Evolutionary conservation across 1,140 invertebrate genomes (phyloP).

Genomic region (Frieseomelitta varia): DNA sequence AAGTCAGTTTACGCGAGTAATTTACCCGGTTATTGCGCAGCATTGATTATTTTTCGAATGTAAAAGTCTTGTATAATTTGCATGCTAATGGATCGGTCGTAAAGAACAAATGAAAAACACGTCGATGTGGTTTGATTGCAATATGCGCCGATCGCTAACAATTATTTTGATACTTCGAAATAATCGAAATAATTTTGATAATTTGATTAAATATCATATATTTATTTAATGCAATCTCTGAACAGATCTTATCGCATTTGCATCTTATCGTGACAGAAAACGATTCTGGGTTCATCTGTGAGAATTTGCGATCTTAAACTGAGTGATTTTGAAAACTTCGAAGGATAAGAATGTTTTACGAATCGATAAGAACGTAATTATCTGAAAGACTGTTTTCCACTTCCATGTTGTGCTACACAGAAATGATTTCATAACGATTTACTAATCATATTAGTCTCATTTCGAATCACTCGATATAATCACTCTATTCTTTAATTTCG

Average conservation of each 20-base stretch:
- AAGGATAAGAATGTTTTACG: too few relatives aligned
- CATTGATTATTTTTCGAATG: constrained; percentile 12
- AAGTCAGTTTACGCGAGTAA: neutral
- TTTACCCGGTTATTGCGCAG: neutral
- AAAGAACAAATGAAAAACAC: neutral
- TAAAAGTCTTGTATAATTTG: neutral
- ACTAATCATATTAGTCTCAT: too few relatives aligned
- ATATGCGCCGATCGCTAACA: neutral
- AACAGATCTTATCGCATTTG: neutral
- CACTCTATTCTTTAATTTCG: too few relatives aligned
- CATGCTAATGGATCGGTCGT: neutral
- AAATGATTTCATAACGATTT: too few relatives aligned
- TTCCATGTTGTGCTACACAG: too few relatives aligned
- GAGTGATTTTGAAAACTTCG: too few relatives aligned
- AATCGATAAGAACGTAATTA: too few relatives aligned
- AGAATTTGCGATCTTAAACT: too few relatives aligned
- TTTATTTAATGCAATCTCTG: neutral
- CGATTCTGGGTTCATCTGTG: neutral
- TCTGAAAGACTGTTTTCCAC: too few relatives aligned
- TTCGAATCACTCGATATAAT: too few relatives aligned
- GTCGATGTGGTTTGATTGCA: neutral
- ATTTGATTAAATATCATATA: neutral
- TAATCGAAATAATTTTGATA: too few relatives aligned
- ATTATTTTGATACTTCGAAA: neutral
- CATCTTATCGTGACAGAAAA: neutral